Base-by-base conservation (phyloP, 2,888 invertebrate species). In the Conistra vaccinii region DNA sequence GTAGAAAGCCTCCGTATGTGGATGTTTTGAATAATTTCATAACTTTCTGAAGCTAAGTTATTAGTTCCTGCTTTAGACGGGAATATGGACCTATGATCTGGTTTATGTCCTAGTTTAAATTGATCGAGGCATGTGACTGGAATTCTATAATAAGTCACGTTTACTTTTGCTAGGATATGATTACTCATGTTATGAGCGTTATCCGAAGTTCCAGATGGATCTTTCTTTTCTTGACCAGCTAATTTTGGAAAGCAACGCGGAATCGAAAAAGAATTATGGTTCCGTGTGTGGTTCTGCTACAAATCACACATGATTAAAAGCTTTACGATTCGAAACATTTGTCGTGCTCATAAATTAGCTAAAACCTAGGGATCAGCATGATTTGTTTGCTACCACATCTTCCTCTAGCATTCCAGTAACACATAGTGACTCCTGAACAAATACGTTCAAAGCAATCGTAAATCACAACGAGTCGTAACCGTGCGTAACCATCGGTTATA, bases 371-470 rank as follows among this genome's bases (percentile, higher is more conserved):
- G 62, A 78, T 81, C 68, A n/a, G 35, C 67, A 29, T 35, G 77
- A 61, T 82, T 67, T 70, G 80, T 81, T 83, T 69, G 61, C 29
- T 26, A 61, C 39, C 83, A 45, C 17, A 69, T 72, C 67, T 70
- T 55, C 32, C 65, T 53, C 26, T 51, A 65, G 70, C 68, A 78
- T 65, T 61, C 45, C 65, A 69, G 48, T 48, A 48, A 20, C 74
- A 58, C 39, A 60, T 26, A 42, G 53, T 67, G 61, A 53, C 73
- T 61, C 23, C 53, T 66, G 62, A 70, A 73, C 75, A 72, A 75
- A 62, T 69, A 78, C 2, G 35, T 67, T 76, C 81, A 82, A 80
- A 80, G 81, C 51, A 4, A 60, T 70, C 72, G 72, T 82, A 81
- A 81, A 84, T 82, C 67, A 73, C 48, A 32, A 32, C 39, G 67